Evolutionary conservation across 2,797 vertebrate genomes (phyloP), one percentile per base, ranked within the genome.

Genomic region (Coregonus sp.): DNA sequence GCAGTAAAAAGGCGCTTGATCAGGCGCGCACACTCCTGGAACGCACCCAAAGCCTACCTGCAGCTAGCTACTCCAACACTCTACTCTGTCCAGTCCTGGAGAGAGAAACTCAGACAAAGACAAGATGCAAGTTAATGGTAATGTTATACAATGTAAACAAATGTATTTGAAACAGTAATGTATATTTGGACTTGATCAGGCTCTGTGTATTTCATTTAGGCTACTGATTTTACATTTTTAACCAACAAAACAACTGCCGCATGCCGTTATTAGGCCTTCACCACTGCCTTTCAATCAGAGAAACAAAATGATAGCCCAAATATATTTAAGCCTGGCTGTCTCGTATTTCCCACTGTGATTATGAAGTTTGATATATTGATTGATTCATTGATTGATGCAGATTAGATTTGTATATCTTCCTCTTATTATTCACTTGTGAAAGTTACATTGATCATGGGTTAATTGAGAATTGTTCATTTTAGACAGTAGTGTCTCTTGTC

Each of bases 401-500:
- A 59, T 59, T 20, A 7, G 0, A n/a, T 7, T 20, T 2, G 56
- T n/a, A 59, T 59, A 59, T 47, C 9, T 11, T 47, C 40, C 40
- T 47, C 9, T 47, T 11, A 47, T 59, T 2, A 20, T 20, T 59
- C n/a, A 59, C 56, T 56, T n/a, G 54, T n/a, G 54, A 18, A 56
- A 7, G 56, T 59, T 9, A n/a, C 56, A 59, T 1, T 59, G 56
- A 9, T 59, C 18, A n/a, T 20, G 56, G n/a, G 56, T 61, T 61
- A 61, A 61, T 61, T 61, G 56, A 61, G 56, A 61, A 20, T n/a
- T 61, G 56, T 56, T 56, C 18, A n/a, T 73, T 35, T 37, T 29
- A 72, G 50, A 37, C 54, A 73, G 56, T 40, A 14, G 33, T 40
- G 54, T 25, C 11, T 47, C 56, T 37, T 40, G 72, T 73, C 72